These are phyloP conservation scores for Allygus modestus DNA, from an alignment of 2,888 invertebrate species.

Conservation along the genomic window DNA sequence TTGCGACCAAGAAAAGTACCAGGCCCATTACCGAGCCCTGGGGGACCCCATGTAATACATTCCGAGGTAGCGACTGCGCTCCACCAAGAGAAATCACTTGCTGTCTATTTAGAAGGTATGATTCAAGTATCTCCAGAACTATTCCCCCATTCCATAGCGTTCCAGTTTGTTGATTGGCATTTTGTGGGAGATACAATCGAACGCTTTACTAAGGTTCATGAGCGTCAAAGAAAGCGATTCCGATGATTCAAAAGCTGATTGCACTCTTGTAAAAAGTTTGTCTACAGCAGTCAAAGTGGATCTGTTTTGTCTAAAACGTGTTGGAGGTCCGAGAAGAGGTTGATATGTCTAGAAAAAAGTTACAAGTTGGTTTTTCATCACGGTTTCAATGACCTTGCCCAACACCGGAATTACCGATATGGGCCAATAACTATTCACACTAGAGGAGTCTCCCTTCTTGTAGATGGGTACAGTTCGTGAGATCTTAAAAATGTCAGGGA, in stretches of 20 bases:
- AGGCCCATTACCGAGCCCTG: slow-evolving; percentile 45
- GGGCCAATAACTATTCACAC: slow-evolving; percentile 34
- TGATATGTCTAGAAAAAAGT: neutral
- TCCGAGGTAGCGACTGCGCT: neutral
- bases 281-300: slow-evolving; percentile 21
- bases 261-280: neutral
- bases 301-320: slow-evolving; percentile 39
- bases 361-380: slow-evolving; percentile 33
- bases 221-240: neutral
- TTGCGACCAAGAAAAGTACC: neutral
- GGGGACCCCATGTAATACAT: neutral
- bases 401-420: slow-evolving; percentile 50
- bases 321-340: slow-evolving; percentile 16
- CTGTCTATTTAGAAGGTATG: neutral
- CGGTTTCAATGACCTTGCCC: slow-evolving; percentile 34
- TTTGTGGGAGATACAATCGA: slow-evolving; percentile 15
- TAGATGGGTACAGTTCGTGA: slow-evolving; percentile 28
- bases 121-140: neutral
- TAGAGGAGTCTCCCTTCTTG: slow-evolving; percentile 49
- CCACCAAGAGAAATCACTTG: neutral
- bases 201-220: neutral
- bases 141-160: neutral
- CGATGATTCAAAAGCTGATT: neutral
- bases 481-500: neutral
- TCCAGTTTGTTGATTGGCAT: neutral